Base-by-base conservation (phyloP, 2,888 invertebrate species). In the Lordiphosa fenestrarum region DNA sequence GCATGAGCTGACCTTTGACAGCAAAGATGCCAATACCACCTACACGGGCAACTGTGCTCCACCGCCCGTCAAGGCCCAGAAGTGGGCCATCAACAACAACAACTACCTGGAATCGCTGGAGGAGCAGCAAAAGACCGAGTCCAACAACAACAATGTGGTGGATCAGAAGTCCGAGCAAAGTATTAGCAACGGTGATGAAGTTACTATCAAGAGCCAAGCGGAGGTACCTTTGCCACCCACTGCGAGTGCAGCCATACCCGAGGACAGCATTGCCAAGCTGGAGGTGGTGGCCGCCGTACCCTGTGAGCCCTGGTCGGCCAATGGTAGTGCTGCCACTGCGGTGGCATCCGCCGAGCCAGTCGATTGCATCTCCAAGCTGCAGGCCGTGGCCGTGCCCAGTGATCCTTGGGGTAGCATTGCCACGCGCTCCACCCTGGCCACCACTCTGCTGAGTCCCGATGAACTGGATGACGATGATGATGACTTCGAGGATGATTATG, bases 341-440 rank as follows among this genome's bases (percentile, higher is more conserved):
- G 69, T 53, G n/a, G 66, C 53, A 7, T 49, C 46, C 48, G 37
- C 53, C 52, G 89, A 89, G 65, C 87, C 89, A 13, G 89, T 89
- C 33, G 92, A 92, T 84, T 92, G 92, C 84, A 92, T 92, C 89
- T 92, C 93, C 86, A 92, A 92, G 89, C 90, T 93, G 89, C 93
- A 93, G 90, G 93, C 93, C 74, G 93, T 93, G 85, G 93, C 93
- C 73, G 93, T 93, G 89, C 93, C 92, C 84, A 92, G 91, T 47
- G 91, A 92, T 89, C 91, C 91, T 44, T 91, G 92, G 91, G 88
- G 89, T 57, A 87, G 89, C 66, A 88, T 88, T 64, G 86, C 89
- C 30, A 88, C 89, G 2, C 84, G 88, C 30, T 89, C 89, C 2
- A 88, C 89, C 19, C 70, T 90, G 25, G 90, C 90, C 30, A 90